Evolutionary conservation across 2,888 invertebrate genomes (phyloP).

Genomic region (Deroplatys truncata): DNA sequence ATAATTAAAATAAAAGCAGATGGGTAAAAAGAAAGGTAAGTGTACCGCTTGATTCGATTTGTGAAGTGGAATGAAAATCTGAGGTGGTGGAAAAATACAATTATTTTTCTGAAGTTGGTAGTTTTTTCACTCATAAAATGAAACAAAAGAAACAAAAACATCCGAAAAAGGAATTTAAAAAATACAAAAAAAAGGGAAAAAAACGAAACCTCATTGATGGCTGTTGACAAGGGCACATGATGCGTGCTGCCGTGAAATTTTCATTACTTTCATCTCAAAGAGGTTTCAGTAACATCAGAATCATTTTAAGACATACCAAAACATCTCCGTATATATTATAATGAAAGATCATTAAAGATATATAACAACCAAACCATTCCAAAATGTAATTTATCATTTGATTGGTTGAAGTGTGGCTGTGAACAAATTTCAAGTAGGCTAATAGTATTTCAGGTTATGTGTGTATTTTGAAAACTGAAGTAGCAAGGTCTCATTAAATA

Average conservation of each 20-base stretch:
- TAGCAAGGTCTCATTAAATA: not conserved
- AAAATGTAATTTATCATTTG: constrained; percentile 23
- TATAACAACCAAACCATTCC: constrained; percentile 26
- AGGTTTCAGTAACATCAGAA: not conserved
- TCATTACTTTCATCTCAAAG: not conserved
- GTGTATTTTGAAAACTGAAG: not conserved
- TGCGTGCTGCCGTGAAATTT: not conserved
- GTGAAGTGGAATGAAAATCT: not conserved
- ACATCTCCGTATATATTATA: not conserved
- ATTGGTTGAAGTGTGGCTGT: constrained; percentile 46
- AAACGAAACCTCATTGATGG: not conserved
- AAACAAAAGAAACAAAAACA: not conserved
- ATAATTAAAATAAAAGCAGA: not conserved
- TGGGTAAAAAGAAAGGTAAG: not conserved
- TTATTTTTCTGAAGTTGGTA: not conserved
- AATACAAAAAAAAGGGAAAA: not conserved
- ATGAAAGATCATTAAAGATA: not conserved
- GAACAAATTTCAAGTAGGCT: constrained; percentile 43
- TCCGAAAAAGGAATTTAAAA: not conserved
- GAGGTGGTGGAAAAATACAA: not conserved
- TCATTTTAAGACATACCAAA: not conserved
- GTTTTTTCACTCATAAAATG: not conserved
- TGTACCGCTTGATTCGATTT: not conserved
- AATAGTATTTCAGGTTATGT: constrained; percentile 26
- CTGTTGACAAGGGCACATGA: not conserved